Percentiles rank a stretch among this genome's conserved stretches.
phyloP scores from a whole-genome alignment of 2,113 vertebrate genomes.

The Saccopteryx bilineata region DNA sequence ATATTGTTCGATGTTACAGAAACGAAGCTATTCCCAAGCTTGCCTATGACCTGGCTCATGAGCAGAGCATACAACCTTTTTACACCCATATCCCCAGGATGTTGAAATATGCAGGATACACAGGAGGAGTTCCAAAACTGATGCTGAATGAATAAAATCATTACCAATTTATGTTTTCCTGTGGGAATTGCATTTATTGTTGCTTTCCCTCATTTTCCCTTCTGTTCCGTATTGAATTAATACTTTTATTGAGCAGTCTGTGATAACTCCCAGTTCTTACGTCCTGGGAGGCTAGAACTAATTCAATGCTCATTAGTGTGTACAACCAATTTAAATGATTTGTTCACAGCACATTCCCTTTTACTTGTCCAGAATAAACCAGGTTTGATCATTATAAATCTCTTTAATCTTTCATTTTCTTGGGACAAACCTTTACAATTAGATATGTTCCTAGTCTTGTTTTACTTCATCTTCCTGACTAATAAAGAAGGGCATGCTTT shows the following conservation, averaged over 20 bases:
- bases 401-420: conserved; percentile 75
- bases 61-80: neutral
- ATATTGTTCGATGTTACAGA: neutral
- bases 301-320: conserved; percentile 70
- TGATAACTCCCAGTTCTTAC: conserved; percentile 50
- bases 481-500: conserved; percentile 60
- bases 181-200: conserved; percentile 59
- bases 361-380: conserved; percentile 53
- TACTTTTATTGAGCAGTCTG: conserved; percentile 67
- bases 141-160: conserved; percentile 67
- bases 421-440: conserved; percentile 56
- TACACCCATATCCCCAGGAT: neutral
- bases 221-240: conserved; percentile 68
- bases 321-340: conserved; percentile 70
- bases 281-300: conserved; percentile 63
- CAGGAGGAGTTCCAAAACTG: neutral
- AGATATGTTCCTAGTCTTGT: conserved; percentile 28
- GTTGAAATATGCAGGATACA: neutral
- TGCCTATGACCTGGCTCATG: neutral
- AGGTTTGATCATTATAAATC: conserved; percentile 61
- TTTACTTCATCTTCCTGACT: conserved; percentile 46
- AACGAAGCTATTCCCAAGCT: neutral
- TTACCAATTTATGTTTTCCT: conserved; percentile 60
- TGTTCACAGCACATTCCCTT: conserved; percentile 55
- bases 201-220: conserved; percentile 73